A percentile compares a stretch with the other conserved stretches of the same genome.
Evolutionary conservation across 2,888 invertebrate genomes (phyloP).

Genomic region (Pheosia gnoma): DNA sequence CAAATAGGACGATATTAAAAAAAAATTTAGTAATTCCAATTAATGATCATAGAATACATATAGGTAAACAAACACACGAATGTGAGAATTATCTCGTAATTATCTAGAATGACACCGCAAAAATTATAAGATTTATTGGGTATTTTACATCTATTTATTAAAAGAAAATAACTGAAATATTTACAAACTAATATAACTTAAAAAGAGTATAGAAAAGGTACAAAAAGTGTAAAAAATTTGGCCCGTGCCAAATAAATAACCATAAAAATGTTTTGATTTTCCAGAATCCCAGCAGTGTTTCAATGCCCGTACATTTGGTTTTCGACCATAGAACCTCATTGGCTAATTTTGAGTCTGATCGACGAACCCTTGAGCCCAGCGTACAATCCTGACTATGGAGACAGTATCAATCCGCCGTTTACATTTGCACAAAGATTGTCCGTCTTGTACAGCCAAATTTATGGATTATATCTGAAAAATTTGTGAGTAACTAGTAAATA

Average conservation of each 20-base stretch:
- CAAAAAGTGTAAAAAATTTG: no score
- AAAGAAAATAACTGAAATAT: no score
- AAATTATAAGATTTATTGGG: no score
- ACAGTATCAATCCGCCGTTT: background rate
- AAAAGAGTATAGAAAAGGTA: no score
- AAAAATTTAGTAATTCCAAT: background rate
- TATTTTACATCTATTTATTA: no score
- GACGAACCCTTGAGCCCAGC: constrained; percentile 36
- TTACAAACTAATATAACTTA: no score
- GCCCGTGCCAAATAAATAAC: no score
- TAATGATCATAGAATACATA: background rate
- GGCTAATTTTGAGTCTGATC: constrained; percentile 24
- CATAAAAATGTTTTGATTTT: constrained; percentile 11
- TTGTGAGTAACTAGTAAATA: constrained; percentile 5
- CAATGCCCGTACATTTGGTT: constrained; percentile 42
- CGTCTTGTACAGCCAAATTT: background rate
- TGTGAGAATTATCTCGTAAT: no score
- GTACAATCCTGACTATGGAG: constrained; percentile 9
- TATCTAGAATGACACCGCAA: no score
- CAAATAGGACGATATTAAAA: background rate
- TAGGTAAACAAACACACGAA: background rate
- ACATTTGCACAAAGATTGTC: background rate
- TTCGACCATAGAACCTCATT: constrained; percentile 28
- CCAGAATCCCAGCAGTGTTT: constrained; percentile 37
- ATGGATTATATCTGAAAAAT: background rate